Percentiles rank a stretch among this genome's conserved stretches.
Evolutionary conservation across 2,888 invertebrate genomes (phyloP).

Genomic region (Molorchus minor): DNA sequence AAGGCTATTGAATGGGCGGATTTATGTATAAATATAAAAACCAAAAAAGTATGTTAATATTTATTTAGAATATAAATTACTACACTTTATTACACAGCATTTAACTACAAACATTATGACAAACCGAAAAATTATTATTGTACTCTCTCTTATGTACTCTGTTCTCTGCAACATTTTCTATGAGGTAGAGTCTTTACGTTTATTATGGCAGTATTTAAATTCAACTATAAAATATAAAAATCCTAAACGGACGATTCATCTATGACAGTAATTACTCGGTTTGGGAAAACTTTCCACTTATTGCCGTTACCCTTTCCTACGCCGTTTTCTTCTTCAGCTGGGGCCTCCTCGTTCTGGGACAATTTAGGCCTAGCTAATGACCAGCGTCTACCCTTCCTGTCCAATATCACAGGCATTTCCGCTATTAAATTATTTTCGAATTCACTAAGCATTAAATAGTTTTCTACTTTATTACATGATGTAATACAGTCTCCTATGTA

Average conservation of each 20-base stretch:
- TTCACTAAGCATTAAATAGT: constrained; percentile 86
- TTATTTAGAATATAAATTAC: constrained; percentile 43
- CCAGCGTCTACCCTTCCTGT: constrained; percentile 77
- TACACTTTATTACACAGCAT: constrained; percentile 46
- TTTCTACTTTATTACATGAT: constrained; percentile 86
- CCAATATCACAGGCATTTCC: constrained; percentile 78
- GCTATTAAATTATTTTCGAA: constrained; percentile 86
- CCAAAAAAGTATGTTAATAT: constrained; percentile 15
- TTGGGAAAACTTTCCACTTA: constrained; percentile 62
- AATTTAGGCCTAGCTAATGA: constrained; percentile 70
- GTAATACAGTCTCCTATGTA: constrained; percentile 86
- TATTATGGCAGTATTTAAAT: constrained; percentile 37
- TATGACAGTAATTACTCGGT: constrained; percentile 79
- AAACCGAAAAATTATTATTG: constrained; percentile 33
- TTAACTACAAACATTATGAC: constrained; percentile 40
- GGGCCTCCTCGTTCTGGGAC: constrained; percentile 60
- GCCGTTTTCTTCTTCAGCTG: constrained; percentile 66
- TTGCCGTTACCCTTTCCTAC: constrained; percentile 55
- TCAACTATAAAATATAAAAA: constrained; percentile 32
- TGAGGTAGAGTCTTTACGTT: constrained; percentile 41
- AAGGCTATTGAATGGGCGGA: too few relatives aligned
- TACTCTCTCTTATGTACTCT: constrained; percentile 37
- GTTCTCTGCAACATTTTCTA: constrained; percentile 27
- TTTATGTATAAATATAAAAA: too few relatives aligned
- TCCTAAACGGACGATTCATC: constrained; percentile 74